Base-by-base conservation (phyloP, 1,140 invertebrate genomes). In the Sycophila sp. region DNA sequence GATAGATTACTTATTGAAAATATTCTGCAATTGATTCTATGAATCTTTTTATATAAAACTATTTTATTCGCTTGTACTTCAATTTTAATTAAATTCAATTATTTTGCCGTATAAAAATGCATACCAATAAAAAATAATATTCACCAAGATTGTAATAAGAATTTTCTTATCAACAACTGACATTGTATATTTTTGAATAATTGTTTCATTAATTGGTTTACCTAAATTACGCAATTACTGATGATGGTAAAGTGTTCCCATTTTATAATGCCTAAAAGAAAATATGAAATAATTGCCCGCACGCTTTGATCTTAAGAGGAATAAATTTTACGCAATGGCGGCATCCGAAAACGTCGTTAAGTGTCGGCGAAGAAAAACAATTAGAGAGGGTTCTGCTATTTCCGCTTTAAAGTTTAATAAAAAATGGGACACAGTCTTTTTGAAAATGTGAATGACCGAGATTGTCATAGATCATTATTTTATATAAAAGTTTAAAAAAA, bases 341-440 rank as follows among this genome's bases (percentile, higher is more conserved):
- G 53, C 15, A 28, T n/a, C 64, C 51, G 19, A 62, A 59, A 72
- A 62, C 58, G 17, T 67, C 38, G 17, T 47, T 67, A 58, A 45
- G 58, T 47, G 51, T 45, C 42, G 56, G 51, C 56, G 26, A 60
- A 30, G 30, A 49, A 59, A 53, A 60, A 49, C 2, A 68, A 30
- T 22, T 32, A 40, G 45, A 30, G 15, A 65, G 1, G 30, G 17
- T 22, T 6, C 11, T n/a, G 10, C 8, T 36, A 15, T 45, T 74
- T 66, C 65, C 42, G 65, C 66, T 78, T 78, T 76, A 69, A 32
- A 63, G 69, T 73, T 17, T 59, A 72, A 76, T 75, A 45, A 60
- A 69, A 69, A 63, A 40, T 40, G 49, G 26, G 32, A 15, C 62
- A 74, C 66, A 58, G 22, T 8, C 32, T 51, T 49, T 42, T 68